phyloP scores from a whole-genome alignment of 2,797 vertebrate genomes.

The Ficedula albicollis region DNA sequence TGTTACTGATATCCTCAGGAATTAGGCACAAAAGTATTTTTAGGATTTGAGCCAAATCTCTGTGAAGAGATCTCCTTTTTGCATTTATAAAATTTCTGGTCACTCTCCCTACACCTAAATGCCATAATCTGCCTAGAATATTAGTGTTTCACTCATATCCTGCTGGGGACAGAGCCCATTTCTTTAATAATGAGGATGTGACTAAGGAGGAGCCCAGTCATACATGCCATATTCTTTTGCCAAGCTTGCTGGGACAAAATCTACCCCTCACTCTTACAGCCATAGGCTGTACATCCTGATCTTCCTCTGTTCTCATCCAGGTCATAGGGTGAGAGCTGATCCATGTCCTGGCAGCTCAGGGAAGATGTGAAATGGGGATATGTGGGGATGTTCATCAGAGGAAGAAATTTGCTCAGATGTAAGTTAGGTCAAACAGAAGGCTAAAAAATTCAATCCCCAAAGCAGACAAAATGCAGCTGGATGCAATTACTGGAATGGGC shows the following conservation, averaged over 20 bases:
- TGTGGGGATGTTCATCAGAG: background rate
- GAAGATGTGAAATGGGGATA: background rate
- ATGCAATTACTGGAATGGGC: background rate
- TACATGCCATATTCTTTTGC: background rate
- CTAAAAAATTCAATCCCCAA: background rate
- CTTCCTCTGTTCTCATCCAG: background rate
- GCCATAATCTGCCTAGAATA: background rate
- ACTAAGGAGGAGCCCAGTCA: background rate
- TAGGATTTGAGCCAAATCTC: background rate
- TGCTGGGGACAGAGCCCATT: too few relatives aligned
- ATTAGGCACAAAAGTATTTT: background rate
- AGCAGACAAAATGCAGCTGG: background rate
- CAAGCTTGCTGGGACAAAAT: background rate
- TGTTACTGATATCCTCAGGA: background rate
- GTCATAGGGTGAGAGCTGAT: rapidly evolving
- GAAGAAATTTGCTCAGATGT: background rate
- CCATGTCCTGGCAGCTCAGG: background rate
- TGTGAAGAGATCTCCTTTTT: background rate
- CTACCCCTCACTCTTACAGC: background rate
- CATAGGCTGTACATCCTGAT: background rate
- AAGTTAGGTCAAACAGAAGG: background rate
- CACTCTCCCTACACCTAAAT: background rate
- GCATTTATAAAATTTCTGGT: background rate
- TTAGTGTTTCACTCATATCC: background rate
- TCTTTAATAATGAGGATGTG: too few relatives aligned